phyloP scores from a whole-genome alignment of 2,888 invertebrate genomes.

The Crematogaster levior region DNA sequence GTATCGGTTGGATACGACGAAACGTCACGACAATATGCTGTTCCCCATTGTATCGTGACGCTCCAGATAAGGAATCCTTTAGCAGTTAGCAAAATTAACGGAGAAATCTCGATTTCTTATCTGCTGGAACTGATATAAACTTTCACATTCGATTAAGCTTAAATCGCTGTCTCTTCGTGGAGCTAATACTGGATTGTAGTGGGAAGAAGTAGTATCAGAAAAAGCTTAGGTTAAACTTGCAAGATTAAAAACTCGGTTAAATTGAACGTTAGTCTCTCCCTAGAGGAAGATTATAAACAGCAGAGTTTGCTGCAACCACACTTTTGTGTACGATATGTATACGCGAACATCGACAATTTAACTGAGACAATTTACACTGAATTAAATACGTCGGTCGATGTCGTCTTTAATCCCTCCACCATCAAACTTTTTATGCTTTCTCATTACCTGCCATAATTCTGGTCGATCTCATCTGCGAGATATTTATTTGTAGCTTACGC shows the following conservation, averaged over 20 bases:
- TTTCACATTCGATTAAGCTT: conserved; percentile 2
- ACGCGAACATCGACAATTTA: not conserved
- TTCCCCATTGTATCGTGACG: conserved; percentile 8
- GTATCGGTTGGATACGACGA: conserved; percentile 33
- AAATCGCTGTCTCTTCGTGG: not conserved
- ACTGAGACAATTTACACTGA: not conserved
- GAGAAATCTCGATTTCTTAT: not conserved
- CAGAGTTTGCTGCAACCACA: not conserved
- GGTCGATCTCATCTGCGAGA: not conserved
- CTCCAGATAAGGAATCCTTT: conserved; percentile 6
- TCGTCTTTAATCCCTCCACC: conserved; percentile 13
- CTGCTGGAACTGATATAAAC: not conserved
- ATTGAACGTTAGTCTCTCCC: not conserved
- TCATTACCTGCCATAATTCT: conserved; percentile 11
- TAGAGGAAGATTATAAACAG: not conserved
- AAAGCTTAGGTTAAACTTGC: not conserved
- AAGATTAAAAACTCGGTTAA: conserved; percentile 6
- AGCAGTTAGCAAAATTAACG: not conserved
- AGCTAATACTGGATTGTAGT: not conserved
- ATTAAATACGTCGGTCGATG: not conserved
- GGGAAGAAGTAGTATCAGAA: not conserved
- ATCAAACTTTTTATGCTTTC: not conserved
- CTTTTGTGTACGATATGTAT: not conserved
- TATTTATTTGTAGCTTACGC: conserved; percentile 36
- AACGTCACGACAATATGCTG: not conserved